Conservation (phyloP, 2,797 vertebrate species). For the Acomys russatus region DNA sequence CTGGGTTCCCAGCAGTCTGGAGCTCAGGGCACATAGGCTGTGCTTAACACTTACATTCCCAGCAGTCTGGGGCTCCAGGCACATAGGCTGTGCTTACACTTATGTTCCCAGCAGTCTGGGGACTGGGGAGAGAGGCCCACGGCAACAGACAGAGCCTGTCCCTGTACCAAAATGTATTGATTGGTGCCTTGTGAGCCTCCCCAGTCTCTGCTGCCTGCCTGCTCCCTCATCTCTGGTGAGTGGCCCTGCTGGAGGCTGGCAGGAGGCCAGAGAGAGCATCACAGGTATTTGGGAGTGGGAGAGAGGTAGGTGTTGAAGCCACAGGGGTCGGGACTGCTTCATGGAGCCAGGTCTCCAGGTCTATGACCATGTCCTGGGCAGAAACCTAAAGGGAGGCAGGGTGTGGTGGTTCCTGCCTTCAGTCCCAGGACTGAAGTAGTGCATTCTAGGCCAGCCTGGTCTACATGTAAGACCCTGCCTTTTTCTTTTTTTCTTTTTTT, state of each 20-base stretch:
- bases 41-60: not conserved
- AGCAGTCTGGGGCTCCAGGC: not conserved
- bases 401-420: not conserved
- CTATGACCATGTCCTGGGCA: not conserved
- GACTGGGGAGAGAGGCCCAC: not conserved
- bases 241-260: not conserved
- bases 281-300: not conserved
- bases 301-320: not conserved
- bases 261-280: not conserved
- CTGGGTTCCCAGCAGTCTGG: not conserved
- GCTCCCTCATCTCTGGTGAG: not conserved
- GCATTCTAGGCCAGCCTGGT: not conserved
- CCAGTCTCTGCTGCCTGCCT: not conserved
- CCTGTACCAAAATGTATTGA: not conserved
- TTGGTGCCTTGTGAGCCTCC: not conserved
- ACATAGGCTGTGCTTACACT: too few species aligned
- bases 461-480: not conserved
- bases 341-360: not conserved
- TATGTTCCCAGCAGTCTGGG: not conserved
- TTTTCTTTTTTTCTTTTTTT: not conserved
- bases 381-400: not conserved
- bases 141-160: not conserved
- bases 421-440: not conserved
- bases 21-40: not conserved
- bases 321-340: not conserved